Evolutionary conservation across 2,888 invertebrate genomes (phyloP).

Genomic region (Zonitis immaculata): DNA sequence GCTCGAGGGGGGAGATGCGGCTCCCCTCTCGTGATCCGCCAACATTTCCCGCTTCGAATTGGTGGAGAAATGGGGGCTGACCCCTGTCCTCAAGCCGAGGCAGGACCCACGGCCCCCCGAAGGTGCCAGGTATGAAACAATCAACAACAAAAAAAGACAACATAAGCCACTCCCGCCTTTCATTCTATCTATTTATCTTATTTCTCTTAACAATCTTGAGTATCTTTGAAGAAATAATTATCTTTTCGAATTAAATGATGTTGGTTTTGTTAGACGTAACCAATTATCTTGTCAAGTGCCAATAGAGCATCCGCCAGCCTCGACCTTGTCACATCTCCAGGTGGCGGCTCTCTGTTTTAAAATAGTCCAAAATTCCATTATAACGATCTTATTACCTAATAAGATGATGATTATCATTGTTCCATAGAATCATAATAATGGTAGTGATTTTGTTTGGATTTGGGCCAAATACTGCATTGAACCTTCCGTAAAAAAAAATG

Average conservation of each 20-base stretch:
- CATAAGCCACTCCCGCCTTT: slow-evolving; percentile 36
- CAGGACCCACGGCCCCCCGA: slow-evolving; percentile 85
- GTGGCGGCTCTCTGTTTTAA: slow-evolving; percentile 2
- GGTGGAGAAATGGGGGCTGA: slow-evolving; percentile 97
- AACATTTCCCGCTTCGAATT: slow-evolving; percentile 98
- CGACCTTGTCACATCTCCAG: slow-evolving; percentile 16
- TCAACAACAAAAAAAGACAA: too few species aligned
- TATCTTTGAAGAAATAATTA: too few species aligned
- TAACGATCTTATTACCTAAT: background rate
- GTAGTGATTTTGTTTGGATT: too few species aligned
- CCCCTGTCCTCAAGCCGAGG: slow-evolving; percentile 95
- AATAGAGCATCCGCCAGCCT: slow-evolving; percentile 8
- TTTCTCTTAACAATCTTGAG: too few species aligned
- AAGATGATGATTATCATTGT: slow-evolving; percentile 5
- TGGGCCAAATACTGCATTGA: slow-evolving; percentile 20
- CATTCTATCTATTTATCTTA: too few species aligned
- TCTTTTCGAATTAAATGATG: too few species aligned
- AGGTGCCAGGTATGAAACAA: slow-evolving; percentile 62
- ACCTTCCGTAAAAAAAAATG: too few species aligned
- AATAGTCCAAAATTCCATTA: slow-evolving; percentile 2
- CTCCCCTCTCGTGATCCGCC: slow-evolving; percentile 66
- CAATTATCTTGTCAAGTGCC: slow-evolving; percentile 7
- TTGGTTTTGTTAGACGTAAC: background rate
- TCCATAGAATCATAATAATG: too few species aligned
- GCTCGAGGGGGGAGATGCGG: slow-evolving; percentile 56